phyloP scores from a whole-genome alignment of 2,797 vertebrate genomes.

The Dendrocincla fuliginosa region DNA sequence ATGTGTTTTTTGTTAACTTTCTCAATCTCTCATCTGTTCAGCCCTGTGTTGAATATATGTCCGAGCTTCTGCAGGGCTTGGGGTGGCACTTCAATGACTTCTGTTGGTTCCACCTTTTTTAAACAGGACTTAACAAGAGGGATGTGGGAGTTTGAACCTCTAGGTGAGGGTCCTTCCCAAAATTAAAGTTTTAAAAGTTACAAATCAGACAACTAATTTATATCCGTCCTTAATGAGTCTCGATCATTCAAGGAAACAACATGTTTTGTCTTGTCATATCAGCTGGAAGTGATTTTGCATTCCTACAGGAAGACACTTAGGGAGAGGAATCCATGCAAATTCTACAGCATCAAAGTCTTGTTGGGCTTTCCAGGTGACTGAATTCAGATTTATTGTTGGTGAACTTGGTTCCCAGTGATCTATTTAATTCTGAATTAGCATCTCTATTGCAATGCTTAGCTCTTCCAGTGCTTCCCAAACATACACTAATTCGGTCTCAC shows the following conservation, averaged over 20 bases:
- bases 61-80: neutral
- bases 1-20: constrained; percentile 46
- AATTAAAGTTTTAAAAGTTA: neutral
- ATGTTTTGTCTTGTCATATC: neutral
- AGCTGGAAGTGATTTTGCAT: neutral
- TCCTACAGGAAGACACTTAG: neutral
- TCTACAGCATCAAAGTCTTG: constrained; percentile 30
- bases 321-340: constrained; percentile 23
- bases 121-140: neutral
- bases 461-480: constrained; percentile 29
- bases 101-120: neutral
- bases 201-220: neutral
- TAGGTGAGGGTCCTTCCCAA: neutral
- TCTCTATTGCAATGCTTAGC: constrained; percentile 44
- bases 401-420: constrained; percentile 57
- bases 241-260: neutral
- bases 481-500: constrained; percentile 42
- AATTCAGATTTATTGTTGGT: constrained; percentile 42
- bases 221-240: neutral
- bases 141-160: neutral
- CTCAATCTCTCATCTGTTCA: constrained; percentile 49
- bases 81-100: neutral
- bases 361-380: constrained; percentile 32
- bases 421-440: constrained; percentile 58
- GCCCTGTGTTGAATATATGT: neutral